Base-by-base conservation (phyloP, 2,888 invertebrate genomes). In the Thera britannica region DNA sequence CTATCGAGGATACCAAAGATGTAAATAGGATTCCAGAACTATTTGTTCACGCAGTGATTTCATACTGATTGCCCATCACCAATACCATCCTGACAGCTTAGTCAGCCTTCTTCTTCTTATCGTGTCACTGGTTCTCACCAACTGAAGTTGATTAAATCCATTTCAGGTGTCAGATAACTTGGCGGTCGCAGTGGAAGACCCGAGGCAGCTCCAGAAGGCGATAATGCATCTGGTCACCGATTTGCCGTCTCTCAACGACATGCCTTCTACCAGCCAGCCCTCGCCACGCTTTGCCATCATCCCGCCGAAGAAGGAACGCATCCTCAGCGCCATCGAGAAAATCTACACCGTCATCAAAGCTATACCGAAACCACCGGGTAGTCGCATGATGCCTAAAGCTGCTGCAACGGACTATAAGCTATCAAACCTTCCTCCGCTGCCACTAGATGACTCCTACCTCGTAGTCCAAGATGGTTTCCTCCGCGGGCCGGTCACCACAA, bases 151-250 rank as follows among this genome's bases (percentile, higher is more conserved):
- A 55, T 9, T 34, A 9, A 44, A 54, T 49, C 3, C 38, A 35
- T 80, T 81, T 41, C 80, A 86, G 85, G 48, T 51, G 3, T 73
- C 66, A n/a, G 79, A 82, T 9, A 80, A 78, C 23, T 73, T 79
- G 61, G 51, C 69, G 0, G 67, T 93, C 0, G 75, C 94, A 0
- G 95, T 96, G 0, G 96, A 97, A 81, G 96, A 97, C 86, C 96
- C 96, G 0, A 88, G 79, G 48, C 81, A 96, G 71, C 82, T 97
- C 38, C 96, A 97, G 77, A 94, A 95, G 76, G 97, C 96, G 0
- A 96, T 97, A 58, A 91, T 96, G 11, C 95, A 96, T 75, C 87
- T 97, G 34, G 89, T 92, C 1, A 89, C 85, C 0, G 83, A 90
- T 60, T 72, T 92, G n/a, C 91, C 91, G 0, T 83, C 87, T 0